phyloP scores from a whole-genome alignment of 2,888 invertebrate species.

The Drosophila greeni region DNA sequence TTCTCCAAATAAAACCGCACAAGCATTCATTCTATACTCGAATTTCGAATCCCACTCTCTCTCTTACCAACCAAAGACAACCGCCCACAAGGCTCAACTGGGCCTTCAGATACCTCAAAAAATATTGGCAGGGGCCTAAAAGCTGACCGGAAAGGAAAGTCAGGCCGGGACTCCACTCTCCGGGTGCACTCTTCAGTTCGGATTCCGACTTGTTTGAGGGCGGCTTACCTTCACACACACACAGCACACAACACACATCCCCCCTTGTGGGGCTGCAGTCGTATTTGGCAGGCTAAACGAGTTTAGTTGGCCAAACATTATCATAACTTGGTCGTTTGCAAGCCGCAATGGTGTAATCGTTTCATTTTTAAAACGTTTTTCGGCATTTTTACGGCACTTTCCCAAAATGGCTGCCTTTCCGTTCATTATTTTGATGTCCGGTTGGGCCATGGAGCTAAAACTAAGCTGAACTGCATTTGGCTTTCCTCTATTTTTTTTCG shows the following conservation, averaged over 20 bases:
- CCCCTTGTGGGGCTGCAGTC: constrained; percentile 24
- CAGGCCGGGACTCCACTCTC: constrained; percentile 9
- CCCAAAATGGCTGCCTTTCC: constrained; percentile 57
- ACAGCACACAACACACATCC: constrained; percentile 4
- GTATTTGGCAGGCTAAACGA: constrained; percentile 71
- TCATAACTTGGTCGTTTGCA: constrained; percentile 75
- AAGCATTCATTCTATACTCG: constrained; percentile 12
- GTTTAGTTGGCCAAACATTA: constrained; percentile 75
- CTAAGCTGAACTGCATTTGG: constrained; percentile 11
- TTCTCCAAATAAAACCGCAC: constrained; percentile 3
- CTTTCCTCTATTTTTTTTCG: not conserved
- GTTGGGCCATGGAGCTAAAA: constrained; percentile 8
- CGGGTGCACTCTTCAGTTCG: constrained; percentile 13
- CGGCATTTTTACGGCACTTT: constrained; percentile 55
- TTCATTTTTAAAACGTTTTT: constrained; percentile 74
- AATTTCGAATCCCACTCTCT: not conserved
- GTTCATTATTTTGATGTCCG: constrained; percentile 70
- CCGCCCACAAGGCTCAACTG: constrained; percentile 33
- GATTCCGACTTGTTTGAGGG: constrained; percentile 51
- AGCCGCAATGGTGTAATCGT: constrained; percentile 74
- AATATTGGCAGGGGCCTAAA: constrained; percentile 54
- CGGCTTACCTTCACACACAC: constrained; percentile 53
- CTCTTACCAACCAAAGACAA: constrained; percentile 24
- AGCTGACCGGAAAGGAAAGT: constrained; percentile 39
- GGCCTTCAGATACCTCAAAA: constrained; percentile 63